These are phyloP conservation scores for Drosophila nigricruria DNA, from an alignment of 2,888 invertebrate genomes.

Conservation along the genomic window DNA sequence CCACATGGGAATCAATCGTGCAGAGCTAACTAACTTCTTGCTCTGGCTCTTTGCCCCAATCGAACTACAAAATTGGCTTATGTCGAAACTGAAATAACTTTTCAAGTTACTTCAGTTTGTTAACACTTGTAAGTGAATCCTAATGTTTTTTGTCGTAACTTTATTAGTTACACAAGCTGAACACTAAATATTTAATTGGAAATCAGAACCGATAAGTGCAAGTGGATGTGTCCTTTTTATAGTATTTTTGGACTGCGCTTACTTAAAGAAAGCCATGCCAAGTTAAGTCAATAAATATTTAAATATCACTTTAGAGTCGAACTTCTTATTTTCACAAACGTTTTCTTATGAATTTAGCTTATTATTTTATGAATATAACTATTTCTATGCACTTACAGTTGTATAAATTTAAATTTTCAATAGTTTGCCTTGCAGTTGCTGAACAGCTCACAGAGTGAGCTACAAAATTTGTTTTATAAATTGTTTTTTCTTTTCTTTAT, in stretches of 20 bases:
- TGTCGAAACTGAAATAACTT: not conserved
- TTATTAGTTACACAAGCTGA: constrained; percentile 7
- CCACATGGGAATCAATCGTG: constrained; percentile 4
- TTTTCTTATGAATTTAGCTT: not conserved
- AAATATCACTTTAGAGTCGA: not conserved
- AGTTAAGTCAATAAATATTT: not conserved
- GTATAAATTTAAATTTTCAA: constrained; percentile 1
- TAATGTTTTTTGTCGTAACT: not conserved
- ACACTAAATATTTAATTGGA: constrained; percentile 5
- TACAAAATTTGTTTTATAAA: not conserved
- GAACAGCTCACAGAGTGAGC: constrained; percentile 1
- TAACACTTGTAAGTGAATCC: constrained; percentile 6
- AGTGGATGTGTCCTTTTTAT: not conserved
- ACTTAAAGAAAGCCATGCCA: not conserved
- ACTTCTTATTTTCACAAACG: not conserved
- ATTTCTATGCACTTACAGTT: constrained; percentile 40
- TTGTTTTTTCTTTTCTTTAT: not conserved
- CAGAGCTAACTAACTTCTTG: not conserved
- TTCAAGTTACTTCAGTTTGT: not conserved
- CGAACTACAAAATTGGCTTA: not conserved
- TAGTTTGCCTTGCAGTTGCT: not conserved
- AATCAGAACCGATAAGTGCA: not conserved
- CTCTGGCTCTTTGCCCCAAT: not conserved
- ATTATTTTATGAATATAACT: not conserved
- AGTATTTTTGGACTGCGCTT: no score